Percentiles rank a stretch among this genome's conserved stretches.
phyloP scores from a whole-genome alignment of 2,888 invertebrate genomes.

The Tipula lateralis region DNA sequence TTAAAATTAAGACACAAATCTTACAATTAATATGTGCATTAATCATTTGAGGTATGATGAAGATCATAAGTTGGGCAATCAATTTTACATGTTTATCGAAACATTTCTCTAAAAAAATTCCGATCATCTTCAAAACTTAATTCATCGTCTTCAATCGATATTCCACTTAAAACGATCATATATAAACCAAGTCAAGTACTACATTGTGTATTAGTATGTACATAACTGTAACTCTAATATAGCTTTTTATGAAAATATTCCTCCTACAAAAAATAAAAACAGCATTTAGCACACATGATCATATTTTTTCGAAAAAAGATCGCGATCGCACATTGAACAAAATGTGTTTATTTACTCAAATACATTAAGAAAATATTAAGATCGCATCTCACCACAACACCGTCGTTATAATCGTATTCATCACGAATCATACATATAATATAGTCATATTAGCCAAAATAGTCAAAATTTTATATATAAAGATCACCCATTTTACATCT shows the following conservation, averaged over 20 bases:
- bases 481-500: neutral
- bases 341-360: neutral
- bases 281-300: neutral
- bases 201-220: neutral
- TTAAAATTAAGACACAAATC: neutral
- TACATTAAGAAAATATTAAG: slow-evolving; percentile 12
- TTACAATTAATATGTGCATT: neutral
- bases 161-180: neutral
- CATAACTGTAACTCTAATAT: neutral
- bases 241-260: neutral
- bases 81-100: no score
- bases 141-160: neutral
- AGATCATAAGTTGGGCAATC: no score
- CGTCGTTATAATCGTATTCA: neutral
- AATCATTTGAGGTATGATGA: neutral
- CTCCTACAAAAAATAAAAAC: neutral
- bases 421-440: neutral
- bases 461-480: neutral
- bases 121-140: neutral
- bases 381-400: neutral
- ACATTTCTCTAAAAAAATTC: no score
- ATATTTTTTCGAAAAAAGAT: neutral
- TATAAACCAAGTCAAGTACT: neutral
- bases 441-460: neutral
- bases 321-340: neutral